Evolutionary conservation across 2,797 vertebrate species (phyloP).

Genomic region (Coregonus suidteri): DNA sequence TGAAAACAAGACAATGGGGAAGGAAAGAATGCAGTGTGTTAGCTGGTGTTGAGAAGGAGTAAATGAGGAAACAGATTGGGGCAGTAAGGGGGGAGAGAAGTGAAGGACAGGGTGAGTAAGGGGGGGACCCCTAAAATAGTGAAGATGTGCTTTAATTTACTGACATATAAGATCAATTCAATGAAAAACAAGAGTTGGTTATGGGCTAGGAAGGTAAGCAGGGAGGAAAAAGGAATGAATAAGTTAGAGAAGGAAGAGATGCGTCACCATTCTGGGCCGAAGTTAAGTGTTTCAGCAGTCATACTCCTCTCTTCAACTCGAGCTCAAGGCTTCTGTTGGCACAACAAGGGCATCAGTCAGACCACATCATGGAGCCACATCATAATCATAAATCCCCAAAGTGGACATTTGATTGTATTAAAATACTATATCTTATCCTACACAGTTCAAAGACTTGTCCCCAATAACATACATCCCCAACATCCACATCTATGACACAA

Average conservation of each 20-base stretch:
- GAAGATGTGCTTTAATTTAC: conserved; percentile 18
- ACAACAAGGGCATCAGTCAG: background rate
- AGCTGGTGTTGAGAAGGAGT: conserved; percentile 15
- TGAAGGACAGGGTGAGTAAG: background rate
- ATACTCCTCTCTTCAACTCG: conserved; percentile 80
- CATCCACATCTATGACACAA: background rate
- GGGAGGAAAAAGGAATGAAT: background rate
- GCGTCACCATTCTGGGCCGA: conserved; percentile 91
- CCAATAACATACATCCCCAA: background rate
- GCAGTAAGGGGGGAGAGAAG: background rate
- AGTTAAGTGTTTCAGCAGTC: conserved; percentile 96
- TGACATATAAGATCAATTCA: background rate
- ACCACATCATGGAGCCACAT: background rate
- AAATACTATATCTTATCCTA: background rate
- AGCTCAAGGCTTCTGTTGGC: conserved; percentile 20
- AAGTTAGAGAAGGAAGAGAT: background rate
- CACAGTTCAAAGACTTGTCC: background rate
- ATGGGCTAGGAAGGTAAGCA: background rate
- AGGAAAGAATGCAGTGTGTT: background rate
- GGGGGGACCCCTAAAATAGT: conserved; percentile 7
- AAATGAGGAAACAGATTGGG: background rate
- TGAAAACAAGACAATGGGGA: background rate
- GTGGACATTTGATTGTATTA: too few species aligned
- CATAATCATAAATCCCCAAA: too few species aligned
- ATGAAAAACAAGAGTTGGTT: background rate